phyloP scores from a whole-genome alignment of 2,113 vertebrate genomes.

The Coreoperca whiteheadi region DNA sequence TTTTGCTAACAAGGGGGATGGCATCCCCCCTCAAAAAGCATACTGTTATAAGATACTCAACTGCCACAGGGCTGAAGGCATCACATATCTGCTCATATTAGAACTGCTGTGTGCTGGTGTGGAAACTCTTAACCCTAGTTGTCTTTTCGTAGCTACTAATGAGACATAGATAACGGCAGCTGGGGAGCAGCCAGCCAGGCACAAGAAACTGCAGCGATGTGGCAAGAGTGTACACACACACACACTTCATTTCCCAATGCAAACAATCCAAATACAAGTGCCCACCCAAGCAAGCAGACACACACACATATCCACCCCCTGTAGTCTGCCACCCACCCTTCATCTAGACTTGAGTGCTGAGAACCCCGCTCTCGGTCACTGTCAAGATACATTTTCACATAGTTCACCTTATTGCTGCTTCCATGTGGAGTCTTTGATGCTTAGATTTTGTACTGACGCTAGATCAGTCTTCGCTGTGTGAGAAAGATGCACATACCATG shows the following conservation, averaged over 20 bases:
- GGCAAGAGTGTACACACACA: neutral
- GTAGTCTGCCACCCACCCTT: conserved; percentile 4
- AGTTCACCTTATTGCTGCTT: neutral
- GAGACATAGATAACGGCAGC: conserved; percentile 15
- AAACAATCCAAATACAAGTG: conserved; percentile 11
- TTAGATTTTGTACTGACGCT: conserved; percentile 54
- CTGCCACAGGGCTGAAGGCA: neutral
- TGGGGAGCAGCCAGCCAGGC: neutral
- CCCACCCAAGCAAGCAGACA: neutral
- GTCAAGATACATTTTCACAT: neutral
- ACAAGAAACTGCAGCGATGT: neutral
- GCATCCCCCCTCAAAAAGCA: too few species aligned
- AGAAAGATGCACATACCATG: conserved; percentile 70
- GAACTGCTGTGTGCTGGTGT: neutral
- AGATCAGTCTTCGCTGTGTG: conserved; percentile 76
- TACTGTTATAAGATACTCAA: neutral
- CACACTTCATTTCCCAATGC: conserved; percentile 5
- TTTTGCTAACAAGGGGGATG: too few species aligned
- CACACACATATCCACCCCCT: neutral
- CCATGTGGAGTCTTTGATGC: neutral
- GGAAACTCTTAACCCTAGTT: neutral
- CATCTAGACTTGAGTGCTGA: neutral
- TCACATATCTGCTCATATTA: neutral
- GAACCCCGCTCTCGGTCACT: neutral
- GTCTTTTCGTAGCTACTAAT: neutral